Percentiles rank a stretch among this genome's conserved stretches.
Evolutionary conservation across 2,113 vertebrate species (phyloP).

Genomic region (Mugil cephalus): DNA sequence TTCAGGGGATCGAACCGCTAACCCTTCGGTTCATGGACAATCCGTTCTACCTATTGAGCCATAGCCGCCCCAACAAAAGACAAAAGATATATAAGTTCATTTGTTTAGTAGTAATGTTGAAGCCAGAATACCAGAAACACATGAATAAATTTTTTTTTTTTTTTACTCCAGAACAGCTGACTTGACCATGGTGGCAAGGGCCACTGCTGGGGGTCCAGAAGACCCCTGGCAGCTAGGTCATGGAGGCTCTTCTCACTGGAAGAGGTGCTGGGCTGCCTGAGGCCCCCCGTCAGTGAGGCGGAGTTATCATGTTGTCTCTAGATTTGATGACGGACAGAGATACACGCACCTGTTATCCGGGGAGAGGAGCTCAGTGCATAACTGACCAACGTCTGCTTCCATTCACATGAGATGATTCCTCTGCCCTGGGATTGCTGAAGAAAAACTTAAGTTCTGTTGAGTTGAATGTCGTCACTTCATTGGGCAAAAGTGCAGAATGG

Average conservation of each 20-base stretch:
- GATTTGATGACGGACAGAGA: too few species aligned
- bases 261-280: constrained; percentile 74
- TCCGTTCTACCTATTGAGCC: too few species aligned
- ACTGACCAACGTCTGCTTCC: too few species aligned
- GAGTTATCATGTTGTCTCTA: constrained; percentile 44
- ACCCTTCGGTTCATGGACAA: too few species aligned
- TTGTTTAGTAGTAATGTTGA: background rate
- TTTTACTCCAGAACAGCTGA: constrained; percentile 81
- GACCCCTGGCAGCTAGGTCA: constrained; percentile 32
- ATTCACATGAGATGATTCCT: too few species aligned
- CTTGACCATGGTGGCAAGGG: constrained; percentile 50
- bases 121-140: background rate
- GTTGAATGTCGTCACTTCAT: too few species aligned
- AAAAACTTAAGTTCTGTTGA: too few species aligned
- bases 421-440: too few species aligned
- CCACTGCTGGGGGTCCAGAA: constrained; percentile 33
- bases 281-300: constrained; percentile 57
- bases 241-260: constrained; percentile 73
- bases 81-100: background rate
- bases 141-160: constrained; percentile 1
- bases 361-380: constrained; percentile 5
- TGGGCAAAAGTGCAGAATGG: too few species aligned
- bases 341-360: background rate
- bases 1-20: too few species aligned
- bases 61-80: too few species aligned